A percentile compares a stretch with the other conserved stretches of the same genome.
phyloP scores from a whole-genome alignment of 2,888 invertebrate species.

The Lobophora halterata region DNA sequence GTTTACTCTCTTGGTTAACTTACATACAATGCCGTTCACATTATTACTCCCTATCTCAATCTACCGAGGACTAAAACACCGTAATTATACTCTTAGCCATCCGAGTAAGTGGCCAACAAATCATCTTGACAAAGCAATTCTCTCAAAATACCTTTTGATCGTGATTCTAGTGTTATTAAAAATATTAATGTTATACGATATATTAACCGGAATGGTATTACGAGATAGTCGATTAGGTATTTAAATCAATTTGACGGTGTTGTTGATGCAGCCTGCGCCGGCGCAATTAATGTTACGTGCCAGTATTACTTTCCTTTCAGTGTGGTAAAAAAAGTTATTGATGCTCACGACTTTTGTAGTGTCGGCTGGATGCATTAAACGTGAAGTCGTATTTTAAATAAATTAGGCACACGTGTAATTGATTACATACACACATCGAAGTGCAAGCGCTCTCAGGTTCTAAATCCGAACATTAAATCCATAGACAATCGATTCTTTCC shows the following conservation, averaged over 20 bases:
- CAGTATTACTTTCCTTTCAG: conserved; percentile 59
- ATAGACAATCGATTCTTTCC: conserved; percentile 11
- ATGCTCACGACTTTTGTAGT: conserved; percentile 63
- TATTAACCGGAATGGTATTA: conserved; percentile 59
- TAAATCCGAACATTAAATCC: conserved; percentile 18
- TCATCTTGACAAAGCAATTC: conserved; percentile 59
- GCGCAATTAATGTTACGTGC: conserved; percentile 66
- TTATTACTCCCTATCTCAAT: conserved; percentile 44
- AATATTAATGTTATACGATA: conserved; percentile 58
- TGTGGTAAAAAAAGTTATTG: conserved; percentile 50
- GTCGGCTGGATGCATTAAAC: conserved; percentile 66
- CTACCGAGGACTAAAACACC: conserved; percentile 23
- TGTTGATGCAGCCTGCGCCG: conserved; percentile 53
- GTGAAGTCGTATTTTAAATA: conserved; percentile 58
- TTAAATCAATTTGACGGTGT: conserved; percentile 69
- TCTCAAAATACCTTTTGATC: conserved; percentile 48
- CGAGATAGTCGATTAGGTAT: conserved; percentile 60
- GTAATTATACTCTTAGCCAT: conserved; percentile 30
- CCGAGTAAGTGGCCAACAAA: conserved; percentile 40
- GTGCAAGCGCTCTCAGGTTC: conserved; percentile 19
- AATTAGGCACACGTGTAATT: conserved; percentile 58
- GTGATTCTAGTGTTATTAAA: conserved; percentile 54
- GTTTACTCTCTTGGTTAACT: conserved; percentile 68
- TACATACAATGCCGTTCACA: conserved; percentile 68
- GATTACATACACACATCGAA: conserved; percentile 48